Evolutionary conservation across 1,140 invertebrate genomes (phyloP).

Genomic region (Homalodisca vitripennis): DNA sequence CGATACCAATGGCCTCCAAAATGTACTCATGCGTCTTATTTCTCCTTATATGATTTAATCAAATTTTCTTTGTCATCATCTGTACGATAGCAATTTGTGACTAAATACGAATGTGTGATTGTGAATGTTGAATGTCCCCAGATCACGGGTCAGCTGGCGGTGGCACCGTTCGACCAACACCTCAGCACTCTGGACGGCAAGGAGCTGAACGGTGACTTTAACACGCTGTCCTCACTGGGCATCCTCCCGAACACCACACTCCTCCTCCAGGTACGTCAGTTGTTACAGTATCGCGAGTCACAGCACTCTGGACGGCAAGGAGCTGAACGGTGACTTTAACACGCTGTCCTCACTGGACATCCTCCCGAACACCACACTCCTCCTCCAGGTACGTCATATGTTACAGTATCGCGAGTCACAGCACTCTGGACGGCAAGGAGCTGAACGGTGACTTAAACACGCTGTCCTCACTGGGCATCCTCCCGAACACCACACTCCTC

Average conservation of each 20-base stretch:
- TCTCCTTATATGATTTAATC: too few relatives aligned
- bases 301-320: conserved; percentile 45
- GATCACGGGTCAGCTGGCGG: conserved; percentile 53
- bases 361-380: conserved; percentile 50
- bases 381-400: conserved; percentile 54
- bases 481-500: conserved; percentile 50
- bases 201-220: conserved; percentile 45
- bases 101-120: too few relatives aligned
- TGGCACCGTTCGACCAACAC: conserved; percentile 55
- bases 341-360: conserved; percentile 50
- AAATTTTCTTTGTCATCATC: too few relatives aligned
- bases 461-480: conserved; percentile 48
- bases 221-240: conserved; percentile 48
- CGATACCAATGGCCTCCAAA: too few relatives aligned
- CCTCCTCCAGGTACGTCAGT: conserved; percentile 53
- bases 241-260: conserved; percentile 51
- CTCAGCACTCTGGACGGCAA: conserved; percentile 47
- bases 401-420: too few relatives aligned
- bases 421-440: conserved; percentile 45
- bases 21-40: too few relatives aligned
- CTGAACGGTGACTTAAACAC: conserved; percentile 48
- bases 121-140: conserved; percentile 34
- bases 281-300: too few relatives aligned
- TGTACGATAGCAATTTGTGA: too few relatives aligned
- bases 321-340: conserved; percentile 45